Conservation (phyloP, 2,113 vertebrate species). For the Podarcis raffonei region DNA sequence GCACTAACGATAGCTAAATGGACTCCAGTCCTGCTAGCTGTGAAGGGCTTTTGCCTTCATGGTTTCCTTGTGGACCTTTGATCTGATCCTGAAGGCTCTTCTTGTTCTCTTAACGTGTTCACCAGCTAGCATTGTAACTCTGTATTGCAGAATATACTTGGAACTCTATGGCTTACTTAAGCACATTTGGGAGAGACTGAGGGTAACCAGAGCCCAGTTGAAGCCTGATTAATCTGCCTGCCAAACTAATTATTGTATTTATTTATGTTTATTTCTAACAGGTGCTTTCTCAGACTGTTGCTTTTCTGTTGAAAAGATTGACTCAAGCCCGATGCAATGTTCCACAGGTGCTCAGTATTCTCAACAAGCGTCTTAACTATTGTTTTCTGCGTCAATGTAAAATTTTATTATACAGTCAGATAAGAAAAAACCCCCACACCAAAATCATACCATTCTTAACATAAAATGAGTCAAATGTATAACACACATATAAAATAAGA, state of each 20-base stretch:
- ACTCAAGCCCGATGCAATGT: no score
- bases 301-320: background rate
- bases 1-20: background rate
- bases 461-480: no score
- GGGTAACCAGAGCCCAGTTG: background rate
- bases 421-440: no score
- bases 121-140: background rate
- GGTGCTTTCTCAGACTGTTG: background rate
- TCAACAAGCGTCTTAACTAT: background rate
- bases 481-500: no score
- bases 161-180: background rate
- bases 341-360: background rate
- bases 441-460: no score
- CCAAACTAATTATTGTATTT: background rate
- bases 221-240: background rate
- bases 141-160: background rate
- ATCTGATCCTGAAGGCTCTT: no score
- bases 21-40: background rate
- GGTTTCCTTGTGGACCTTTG: background rate
- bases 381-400: background rate
- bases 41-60: background rate
- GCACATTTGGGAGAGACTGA: background rate
- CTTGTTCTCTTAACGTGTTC: background rate
- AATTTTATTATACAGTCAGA: no score
- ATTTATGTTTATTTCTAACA: background rate